Percentiles rank a stretch among this genome's conserved stretches.
Conservation (phyloP, 2,888 invertebrate genomes). For the Drosophila dives region DNA sequence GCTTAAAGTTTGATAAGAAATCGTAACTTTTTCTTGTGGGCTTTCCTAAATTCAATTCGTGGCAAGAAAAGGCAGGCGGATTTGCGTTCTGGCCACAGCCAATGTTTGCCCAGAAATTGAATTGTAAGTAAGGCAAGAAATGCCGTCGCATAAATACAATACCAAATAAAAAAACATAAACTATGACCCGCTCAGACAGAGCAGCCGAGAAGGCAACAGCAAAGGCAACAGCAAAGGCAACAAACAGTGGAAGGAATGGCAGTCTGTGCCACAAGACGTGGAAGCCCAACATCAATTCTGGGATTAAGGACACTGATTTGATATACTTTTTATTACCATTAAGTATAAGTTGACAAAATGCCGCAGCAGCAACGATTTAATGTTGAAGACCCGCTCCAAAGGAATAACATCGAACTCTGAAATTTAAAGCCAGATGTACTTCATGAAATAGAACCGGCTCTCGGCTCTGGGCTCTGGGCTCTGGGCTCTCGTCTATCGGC, state of each 20-base stretch:
- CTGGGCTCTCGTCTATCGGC: slow-evolving; percentile 17
- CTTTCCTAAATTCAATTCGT: slow-evolving; percentile 34
- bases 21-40: slow-evolving; percentile 11
- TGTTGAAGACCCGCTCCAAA: slow-evolving; percentile 21
- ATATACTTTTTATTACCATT: slow-evolving; percentile 83
- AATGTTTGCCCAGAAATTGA: slow-evolving; percentile 67
- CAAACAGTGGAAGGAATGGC: not conserved
- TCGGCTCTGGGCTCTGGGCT: slow-evolving; percentile 45
- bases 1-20: slow-evolving; percentile 40
- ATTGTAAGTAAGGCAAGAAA: slow-evolving; percentile 76
- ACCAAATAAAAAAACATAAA: slow-evolving; percentile 61
- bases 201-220: slow-evolving; percentile 7
- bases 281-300: slow-evolving; percentile 80
- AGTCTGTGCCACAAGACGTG: slow-evolving; percentile 47
- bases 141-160: slow-evolving; percentile 73
- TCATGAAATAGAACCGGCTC: slow-evolving; percentile 41
- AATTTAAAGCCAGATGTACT: slow-evolving; percentile 67
- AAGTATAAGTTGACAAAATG: slow-evolving; percentile 72
- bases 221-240: slow-evolving; percentile 4
- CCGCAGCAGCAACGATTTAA: slow-evolving; percentile 63
- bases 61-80: slow-evolving; percentile 10
- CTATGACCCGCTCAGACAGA: slow-evolving; percentile 41
- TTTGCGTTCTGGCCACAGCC: slow-evolving; percentile 51
- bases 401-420: slow-evolving; percentile 48
- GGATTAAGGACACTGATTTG: slow-evolving; percentile 83